Conservation (phyloP, 2,113 vertebrate species). For the Nanger granti region DNA sequence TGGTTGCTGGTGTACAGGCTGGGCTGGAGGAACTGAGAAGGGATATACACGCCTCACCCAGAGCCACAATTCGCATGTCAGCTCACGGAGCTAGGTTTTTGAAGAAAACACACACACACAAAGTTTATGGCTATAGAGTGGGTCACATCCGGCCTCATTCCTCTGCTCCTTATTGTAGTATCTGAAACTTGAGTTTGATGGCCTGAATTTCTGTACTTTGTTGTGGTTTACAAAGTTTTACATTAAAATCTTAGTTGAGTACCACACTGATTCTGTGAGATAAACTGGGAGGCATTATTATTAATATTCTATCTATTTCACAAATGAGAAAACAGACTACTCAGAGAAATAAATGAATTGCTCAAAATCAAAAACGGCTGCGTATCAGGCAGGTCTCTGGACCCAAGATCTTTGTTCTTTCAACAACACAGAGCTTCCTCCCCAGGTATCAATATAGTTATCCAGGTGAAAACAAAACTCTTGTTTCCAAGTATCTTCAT, state of each 20-base stretch:
- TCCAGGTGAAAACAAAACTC: neutral
- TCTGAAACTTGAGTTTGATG: neutral
- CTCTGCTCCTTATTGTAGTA: neutral
- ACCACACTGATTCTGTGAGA: neutral
- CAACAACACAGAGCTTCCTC: neutral
- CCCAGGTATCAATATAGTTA: neutral
- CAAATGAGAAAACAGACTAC: neutral
- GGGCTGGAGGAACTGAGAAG: neutral
- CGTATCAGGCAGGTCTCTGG: neutral
- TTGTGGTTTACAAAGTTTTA: neutral
- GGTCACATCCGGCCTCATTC: neutral
- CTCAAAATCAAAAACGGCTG: neutral
- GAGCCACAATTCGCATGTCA: neutral
- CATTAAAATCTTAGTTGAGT: neutral
- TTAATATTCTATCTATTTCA: neutral
- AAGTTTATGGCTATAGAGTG: accelerated
- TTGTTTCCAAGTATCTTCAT: neutral
- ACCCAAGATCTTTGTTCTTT: neutral
- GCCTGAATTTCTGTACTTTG: neutral
- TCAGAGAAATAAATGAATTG: neutral
- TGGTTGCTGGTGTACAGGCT: neutral
- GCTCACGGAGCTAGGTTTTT: neutral
- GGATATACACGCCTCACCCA: neutral
- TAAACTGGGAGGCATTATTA: neutral
- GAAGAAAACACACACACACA: neutral